phyloP scores from a whole-genome alignment of 1,140 invertebrate genomes.

The Bathynomus jamesi region DNA sequence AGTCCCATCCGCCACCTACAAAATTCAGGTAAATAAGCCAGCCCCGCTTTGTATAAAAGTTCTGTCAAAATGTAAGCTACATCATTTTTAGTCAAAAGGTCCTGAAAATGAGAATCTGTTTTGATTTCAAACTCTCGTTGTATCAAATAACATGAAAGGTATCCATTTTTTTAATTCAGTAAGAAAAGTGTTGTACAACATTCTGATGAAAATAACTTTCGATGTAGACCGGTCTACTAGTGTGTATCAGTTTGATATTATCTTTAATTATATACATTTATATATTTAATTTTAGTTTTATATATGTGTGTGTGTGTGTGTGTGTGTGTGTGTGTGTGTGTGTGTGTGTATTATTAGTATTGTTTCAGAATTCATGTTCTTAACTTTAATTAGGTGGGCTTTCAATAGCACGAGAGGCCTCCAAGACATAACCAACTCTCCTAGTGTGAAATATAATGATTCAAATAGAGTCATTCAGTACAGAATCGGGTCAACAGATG shows the following conservation, averaged over 20 bases:
- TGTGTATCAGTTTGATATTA: neutral
- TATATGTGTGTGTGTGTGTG: no score
- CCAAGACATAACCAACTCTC: conserved; percentile 5
- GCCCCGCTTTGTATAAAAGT: no score
- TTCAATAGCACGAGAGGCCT: conserved; percentile 8
- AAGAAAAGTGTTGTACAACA: no score
- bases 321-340: no score
- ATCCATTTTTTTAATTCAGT: no score
- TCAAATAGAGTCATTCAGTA: conserved; percentile 63
- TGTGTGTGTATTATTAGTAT: no score
- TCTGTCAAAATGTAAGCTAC: no score
- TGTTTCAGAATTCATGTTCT: neutral
- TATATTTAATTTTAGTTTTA: neutral
- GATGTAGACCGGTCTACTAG: neutral
- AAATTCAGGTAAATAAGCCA: neutral
- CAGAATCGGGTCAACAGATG: conserved; percentile 53
- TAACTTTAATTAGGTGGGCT: conserved; percentile 4
- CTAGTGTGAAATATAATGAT: conserved; percentile 35
- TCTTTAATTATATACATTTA: neutral
- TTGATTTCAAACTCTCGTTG: no score
- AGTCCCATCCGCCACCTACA: neutral
- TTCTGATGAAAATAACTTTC: no score
- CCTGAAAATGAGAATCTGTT: no score
- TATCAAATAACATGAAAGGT: no score
- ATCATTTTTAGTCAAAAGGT: no score